Evolutionary conservation across 2,888 invertebrate genomes (phyloP), one percentile per base, ranked within the genome.

Genomic region (Hypolimnas misippus): DNA sequence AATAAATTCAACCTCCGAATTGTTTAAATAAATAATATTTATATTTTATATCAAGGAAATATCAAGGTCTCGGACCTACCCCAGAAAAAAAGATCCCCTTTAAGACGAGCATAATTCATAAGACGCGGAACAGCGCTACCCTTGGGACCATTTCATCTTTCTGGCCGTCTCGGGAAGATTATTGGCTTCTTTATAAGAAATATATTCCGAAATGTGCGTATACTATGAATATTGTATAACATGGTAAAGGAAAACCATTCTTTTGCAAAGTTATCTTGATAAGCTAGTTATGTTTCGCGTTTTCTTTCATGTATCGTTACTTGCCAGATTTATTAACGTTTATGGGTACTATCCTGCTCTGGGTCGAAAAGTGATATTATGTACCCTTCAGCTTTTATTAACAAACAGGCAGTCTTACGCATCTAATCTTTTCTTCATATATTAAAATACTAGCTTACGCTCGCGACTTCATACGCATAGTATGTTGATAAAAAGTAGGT

Each of bases 31-130:
- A 40, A 31, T 2, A 53, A 38, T 49, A 40, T 57, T 62, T 57
- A 31, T 38, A 16, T 16, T 49, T 57, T 57, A 53, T 49, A 49
- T 40, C 10, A 54, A 17, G 49, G 31, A 62, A 57, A 38, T 12
- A 31, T 50, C 57, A 42, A 14, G 35, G 38, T 63, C 54, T 42
- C 53, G 53, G 42, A 52, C 16, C 50, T 44, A 46, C 35, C n/a
- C 10, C n/a, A 35, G 29, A 3, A 53, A 33, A 53, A 29, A 46
- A 46, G 52, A 59, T 52, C 58, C 46, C 2, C 54, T 54, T 57
- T 66, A 67, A 69, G 64, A 66, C 62, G 57, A 57, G 55, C 62
- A 69, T 67, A 66, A 69, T 69, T 70, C 70, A 70, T 66, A 66
- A 70, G 69, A 69, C 59, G 67, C 49, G 64, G 53, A 62, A 49